Base-by-base conservation (phyloP, 2,888 invertebrate genomes). In the Tetanocera ferruginea region DNA sequence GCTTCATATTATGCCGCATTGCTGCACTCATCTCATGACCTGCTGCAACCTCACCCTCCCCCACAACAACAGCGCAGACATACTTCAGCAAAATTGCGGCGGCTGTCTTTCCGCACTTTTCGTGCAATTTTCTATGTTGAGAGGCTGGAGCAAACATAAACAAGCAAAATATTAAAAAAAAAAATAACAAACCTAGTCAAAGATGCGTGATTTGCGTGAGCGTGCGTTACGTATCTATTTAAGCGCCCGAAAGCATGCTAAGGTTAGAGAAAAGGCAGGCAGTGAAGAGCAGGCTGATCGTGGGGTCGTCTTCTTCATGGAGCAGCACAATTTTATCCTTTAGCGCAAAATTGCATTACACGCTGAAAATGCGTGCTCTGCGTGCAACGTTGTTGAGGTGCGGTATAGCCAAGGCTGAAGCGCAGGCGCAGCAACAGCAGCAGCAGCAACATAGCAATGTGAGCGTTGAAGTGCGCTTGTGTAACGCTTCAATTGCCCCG, bases 331-430 rank as follows among this genome's bases (percentile, higher is more conserved):
- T 70, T 25, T n/a, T 14, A 55, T 86, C 86, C 87, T 86, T 81
- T 81, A 83, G 86, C 83, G 85, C 85, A 87, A 87, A 87, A 87
- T 87, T 86, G 85, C 86, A 87, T 87, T 87, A 87, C 87, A 87
- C 87, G 87, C 87, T 87, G 84, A 85, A 87, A 87, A 87, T 87
- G 87, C 87, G 87, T 87, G 87, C 86, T 87, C 87, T 87, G 87
- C 87, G 87, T 87, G 87, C 86, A 86, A 82, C 82, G 81, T 4
- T 4, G n/a, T 25, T 51, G 28, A 31, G 55, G n/a, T 64, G 52
- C 17, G 34, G 62, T 37, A 25, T 43, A 77, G 72, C 5, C 66
- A 25, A 23, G 3, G 67, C 5, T 72, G 57, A 23, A 5, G 67
- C 25, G 6, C 28, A 17, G 8, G 60, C 62, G 74, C 51, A 64